Percentiles rank a stretch among this genome's conserved stretches.
Conservation (phyloP, 2,797 vertebrate species). For the Eospalax fontanierii region DNA sequence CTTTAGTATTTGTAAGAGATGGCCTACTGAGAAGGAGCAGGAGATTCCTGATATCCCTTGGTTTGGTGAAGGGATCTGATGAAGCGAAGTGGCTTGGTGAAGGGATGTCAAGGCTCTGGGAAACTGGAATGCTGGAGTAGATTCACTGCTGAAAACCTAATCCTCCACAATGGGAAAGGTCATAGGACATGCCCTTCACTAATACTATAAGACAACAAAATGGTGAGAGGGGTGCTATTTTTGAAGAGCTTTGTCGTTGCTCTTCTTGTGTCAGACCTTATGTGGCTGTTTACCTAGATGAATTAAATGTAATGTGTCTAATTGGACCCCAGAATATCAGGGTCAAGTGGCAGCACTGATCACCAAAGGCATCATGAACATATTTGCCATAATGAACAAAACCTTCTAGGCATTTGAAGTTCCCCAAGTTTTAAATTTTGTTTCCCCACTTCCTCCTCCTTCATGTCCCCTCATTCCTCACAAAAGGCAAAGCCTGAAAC, state of each 20-base stretch:
- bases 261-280: not conserved
- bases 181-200: not conserved
- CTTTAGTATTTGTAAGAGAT: not conserved
- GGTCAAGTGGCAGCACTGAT: not conserved
- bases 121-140: not conserved
- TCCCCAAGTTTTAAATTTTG: constrained; percentile 42
- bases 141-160: not conserved
- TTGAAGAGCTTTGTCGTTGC: not conserved
- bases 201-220: not conserved
- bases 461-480: not conserved
- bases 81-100: not conserved
- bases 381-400: not conserved
- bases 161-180: not conserved
- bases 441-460: not conserved
- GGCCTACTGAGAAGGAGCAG: not conserved
- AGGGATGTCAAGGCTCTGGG: not conserved
- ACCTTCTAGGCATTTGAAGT: not conserved
- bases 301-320: not conserved
- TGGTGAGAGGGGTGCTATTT: not conserved
- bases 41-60: not conserved
- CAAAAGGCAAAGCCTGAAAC: not conserved
- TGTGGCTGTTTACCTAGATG: not conserved
- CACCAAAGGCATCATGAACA: not conserved
- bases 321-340: not conserved
- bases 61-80: not conserved